Evolutionary conservation across 2,888 invertebrate genomes (phyloP), one percentile per base, ranked within the genome.

Genomic region (Drosophila quinaria): DNA sequence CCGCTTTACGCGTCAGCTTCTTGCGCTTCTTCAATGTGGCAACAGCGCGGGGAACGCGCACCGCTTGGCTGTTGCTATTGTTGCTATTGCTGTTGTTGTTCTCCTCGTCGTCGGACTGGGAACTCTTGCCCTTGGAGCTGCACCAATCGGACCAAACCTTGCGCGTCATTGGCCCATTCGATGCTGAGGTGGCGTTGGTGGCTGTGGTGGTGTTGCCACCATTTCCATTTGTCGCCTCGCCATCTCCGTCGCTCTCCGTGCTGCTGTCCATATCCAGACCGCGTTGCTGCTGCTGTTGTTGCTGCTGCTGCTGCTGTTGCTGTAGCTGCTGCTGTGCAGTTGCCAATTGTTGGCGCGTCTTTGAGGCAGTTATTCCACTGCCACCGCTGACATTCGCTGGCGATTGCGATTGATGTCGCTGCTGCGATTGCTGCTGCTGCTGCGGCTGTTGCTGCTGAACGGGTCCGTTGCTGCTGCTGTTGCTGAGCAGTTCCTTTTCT

Each of bases 141-240:
- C 95, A 95, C 94, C 95, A 95, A 90, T 96, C 96, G 4, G 95
- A 95, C 96, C 96, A 96, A 50, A 96, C 95, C 78, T 95, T 94
- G 19, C 96, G 94, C 8, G 96, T 96, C 25, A 96, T 96, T 3
- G 96, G 95, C n/a, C 89, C 90, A 54, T 84, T 85, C 33, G 86
- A 81, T 5, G 73, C 70, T 13, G 81, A 89, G 8, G 80, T 82
- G 33, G 83, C 58, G 13, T 77, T 81, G 8, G 80, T 81, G 17
- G 78, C 39, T 13, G 84, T 86, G 8, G 84, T 76, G 25, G 73
- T 75, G 47, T 74, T 81, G 29, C 82, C 87, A 4, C 90, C 85
- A 73, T 83, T 87, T 0, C 80, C 82, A 59, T 87, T 84, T 33
- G 79, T 78, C 13, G 80, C 89, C 50, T 91, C 92, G 19, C 83